Evolutionary conservation across 2,113 vertebrate species (phyloP), one percentile per base, ranked within the genome.

Genomic region (Clarias batrachus): DNA sequence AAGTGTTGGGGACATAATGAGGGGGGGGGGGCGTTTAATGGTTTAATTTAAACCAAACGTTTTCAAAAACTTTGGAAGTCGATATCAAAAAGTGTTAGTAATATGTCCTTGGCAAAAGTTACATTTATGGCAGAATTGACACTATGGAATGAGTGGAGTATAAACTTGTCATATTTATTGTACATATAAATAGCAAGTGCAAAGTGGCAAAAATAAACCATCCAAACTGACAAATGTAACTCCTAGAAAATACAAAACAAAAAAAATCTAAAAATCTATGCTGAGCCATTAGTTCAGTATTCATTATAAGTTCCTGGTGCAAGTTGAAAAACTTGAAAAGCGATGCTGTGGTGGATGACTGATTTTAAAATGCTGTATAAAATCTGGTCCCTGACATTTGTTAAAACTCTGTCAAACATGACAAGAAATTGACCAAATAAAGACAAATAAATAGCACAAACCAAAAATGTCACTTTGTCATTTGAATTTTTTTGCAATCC

Each of bases 381-480:
- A 70, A 68, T n/a, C 41, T 81, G 78, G 30, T 81, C 79, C 78
- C 37, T 80, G 54, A 70, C 8, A n/a, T 56, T 10, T 79, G 19
- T 70, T 59, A 81, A 41, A 27, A 60, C 30, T 7, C n/a, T 41
- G 21, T 57, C 3, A 17, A 33, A 23, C 1, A 1, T 30, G 25
- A 3, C 30, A 84, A 59, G 27, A 60, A 41, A 33, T 52, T 63
- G 41, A 19, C 5, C 52, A 48, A 56, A 37, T 30, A 77, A 52
- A 3, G 12, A 27, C 9, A 84, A 59, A 71, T n/a, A 76, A 84
- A 48, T n/a, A 59, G 54, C 71, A 54, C 27, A 57, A 16, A 23
- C 25, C n/a, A 23, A 85, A 83, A 85, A 30, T 27, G 21, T 74
- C 25, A 33, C 33, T 13, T 82, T 83, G n/a, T 23, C 17, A 65